Conservation (phyloP, 2,113 vertebrate genomes). For the Otolemur garnettii region DNA sequence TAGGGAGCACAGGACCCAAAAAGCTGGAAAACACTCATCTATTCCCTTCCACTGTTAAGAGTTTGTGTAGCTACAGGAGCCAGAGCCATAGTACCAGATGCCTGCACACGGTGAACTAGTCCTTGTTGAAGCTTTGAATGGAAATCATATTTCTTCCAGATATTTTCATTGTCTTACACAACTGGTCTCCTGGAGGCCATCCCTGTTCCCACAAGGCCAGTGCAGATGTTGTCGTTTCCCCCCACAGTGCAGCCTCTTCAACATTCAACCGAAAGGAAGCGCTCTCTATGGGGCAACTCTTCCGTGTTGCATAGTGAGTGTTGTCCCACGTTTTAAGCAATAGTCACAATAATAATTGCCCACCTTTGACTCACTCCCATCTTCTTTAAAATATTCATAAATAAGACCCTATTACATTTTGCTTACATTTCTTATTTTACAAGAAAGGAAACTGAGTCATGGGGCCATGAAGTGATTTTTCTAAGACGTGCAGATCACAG, state of each 20-base stretch:
- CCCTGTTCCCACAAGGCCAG: constrained; percentile 10
- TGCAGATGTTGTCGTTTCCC: not conserved
- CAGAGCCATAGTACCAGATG: not conserved
- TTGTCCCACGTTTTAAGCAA: constrained; percentile 61
- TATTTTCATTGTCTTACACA: constrained; percentile 66
- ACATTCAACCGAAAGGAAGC: constrained; percentile 72
- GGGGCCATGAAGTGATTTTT: not conserved
- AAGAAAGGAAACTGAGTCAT: not conserved
- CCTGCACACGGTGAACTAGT: not conserved
- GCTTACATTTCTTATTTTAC: constrained; percentile 21
- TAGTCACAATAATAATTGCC: constrained; percentile 37
- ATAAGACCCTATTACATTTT: not conserved
- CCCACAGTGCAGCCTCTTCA: not conserved
- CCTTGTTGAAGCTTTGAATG: constrained; percentile 13
- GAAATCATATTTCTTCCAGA: constrained; percentile 57
- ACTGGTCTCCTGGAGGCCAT: constrained; percentile 65
- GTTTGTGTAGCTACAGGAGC: not conserved
- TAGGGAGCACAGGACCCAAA: not conserved
- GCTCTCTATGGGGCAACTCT: not conserved
- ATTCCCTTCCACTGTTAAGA: not conserved
- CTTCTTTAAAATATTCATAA: constrained; percentile 28
- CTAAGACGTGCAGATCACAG: not conserved
- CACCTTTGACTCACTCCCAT: constrained; percentile 2
- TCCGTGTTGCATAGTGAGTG: constrained; percentile 40
- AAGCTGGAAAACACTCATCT: not conserved